phyloP scores from a whole-genome alignment of 2,113 vertebrate genomes.

The Marmota flaviventris region DNA sequence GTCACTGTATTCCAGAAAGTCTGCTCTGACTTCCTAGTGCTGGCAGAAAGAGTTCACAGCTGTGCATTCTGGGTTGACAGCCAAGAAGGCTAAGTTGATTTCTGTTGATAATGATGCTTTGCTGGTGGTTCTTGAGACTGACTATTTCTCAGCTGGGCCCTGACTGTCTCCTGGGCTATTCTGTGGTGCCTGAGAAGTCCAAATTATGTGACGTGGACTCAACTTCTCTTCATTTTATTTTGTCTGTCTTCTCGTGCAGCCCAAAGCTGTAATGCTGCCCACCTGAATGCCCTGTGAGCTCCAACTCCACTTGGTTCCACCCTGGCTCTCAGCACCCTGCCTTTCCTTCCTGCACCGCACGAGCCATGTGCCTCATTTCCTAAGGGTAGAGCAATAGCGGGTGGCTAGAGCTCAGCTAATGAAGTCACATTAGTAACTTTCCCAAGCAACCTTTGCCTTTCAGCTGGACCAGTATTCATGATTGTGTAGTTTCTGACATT shows the following conservation, averaged over 20 bases:
- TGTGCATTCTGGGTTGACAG: not conserved
- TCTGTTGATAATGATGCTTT: not conserved
- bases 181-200: not conserved
- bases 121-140: not conserved
- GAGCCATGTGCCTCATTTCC: not conserved
- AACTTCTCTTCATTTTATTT: not conserved
- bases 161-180: not conserved
- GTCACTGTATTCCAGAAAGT: not conserved
- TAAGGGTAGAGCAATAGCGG: not conserved
- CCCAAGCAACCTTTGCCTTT: not conserved
- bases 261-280: not conserved
- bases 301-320: not conserved
- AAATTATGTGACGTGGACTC: not conserved
- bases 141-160: not conserved
- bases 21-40: not conserved
- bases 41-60: not conserved
- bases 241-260: not conserved
- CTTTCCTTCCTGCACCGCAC: not conserved
- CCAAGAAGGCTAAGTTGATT: not conserved
- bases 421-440: not conserved
- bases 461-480: not conserved
- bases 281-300: not conserved
- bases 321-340: not conserved
- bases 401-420: not conserved
- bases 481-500: not conserved